These are phyloP conservation scores for Ceramica pisi DNA, from an alignment of 2,888 invertebrate genomes.

Conservation along the genomic window DNA sequence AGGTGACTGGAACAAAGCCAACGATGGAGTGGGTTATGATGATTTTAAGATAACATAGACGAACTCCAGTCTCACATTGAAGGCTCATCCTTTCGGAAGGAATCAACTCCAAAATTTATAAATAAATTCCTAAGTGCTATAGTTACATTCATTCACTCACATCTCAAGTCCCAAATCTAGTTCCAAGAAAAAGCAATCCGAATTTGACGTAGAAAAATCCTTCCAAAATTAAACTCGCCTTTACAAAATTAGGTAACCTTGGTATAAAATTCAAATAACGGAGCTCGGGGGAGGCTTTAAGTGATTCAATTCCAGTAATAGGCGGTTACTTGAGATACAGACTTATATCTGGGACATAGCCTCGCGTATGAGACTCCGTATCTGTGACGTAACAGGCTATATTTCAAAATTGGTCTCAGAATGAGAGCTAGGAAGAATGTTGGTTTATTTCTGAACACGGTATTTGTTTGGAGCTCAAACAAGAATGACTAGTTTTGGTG, in stretches of 20 bases:
- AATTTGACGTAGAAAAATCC: constrained; percentile 52
- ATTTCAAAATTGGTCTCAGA: constrained; percentile 35
- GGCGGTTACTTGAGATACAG: constrained; percentile 67
- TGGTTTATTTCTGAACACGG: constrained; percentile 9
- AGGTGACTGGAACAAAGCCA: too few relatives aligned
- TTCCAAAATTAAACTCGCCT: constrained; percentile 56
- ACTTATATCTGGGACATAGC: constrained; percentile 34
- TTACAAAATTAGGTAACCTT: constrained; percentile 59
- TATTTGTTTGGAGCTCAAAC: neutral
- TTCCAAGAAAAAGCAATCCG: constrained; percentile 34
- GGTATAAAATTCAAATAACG: constrained; percentile 66
- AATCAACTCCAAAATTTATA: neutral
- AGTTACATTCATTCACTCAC: constrained; percentile 3
- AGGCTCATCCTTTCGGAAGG: neutral
- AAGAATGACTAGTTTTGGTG: neutral
- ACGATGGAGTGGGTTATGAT: too few relatives aligned
- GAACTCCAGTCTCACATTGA: too few relatives aligned
- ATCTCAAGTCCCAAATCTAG: constrained; percentile 12
- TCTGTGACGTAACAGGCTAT: constrained; percentile 21
- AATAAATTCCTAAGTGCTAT: neutral
- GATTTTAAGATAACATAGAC: too few relatives aligned
- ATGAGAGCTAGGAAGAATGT: constrained; percentile 12
- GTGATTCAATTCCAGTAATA: constrained; percentile 73
- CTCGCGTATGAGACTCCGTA: constrained; percentile 18
- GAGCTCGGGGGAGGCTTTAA: constrained; percentile 61